Conservation (phyloP, 1,140 invertebrate genomes). For the Diabrotica virgifera region DNA sequence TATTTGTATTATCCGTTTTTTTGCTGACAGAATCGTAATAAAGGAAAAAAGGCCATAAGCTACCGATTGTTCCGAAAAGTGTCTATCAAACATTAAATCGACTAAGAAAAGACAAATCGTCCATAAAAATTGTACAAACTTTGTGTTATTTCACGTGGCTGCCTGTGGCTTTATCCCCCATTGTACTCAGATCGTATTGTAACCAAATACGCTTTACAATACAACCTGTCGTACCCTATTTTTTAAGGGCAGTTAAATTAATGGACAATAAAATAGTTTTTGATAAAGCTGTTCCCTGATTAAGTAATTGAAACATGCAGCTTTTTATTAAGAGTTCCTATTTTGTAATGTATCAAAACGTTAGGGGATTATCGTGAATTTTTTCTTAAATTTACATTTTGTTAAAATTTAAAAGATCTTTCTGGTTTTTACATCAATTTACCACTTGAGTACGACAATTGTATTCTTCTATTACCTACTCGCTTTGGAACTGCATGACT, state of each 20-base stretch:
- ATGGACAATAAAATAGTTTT: neutral
- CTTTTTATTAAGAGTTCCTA: too few species aligned
- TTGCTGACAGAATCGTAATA: neutral
- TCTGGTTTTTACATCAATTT: too few species aligned
- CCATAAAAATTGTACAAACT: neutral
- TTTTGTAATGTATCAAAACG: too few species aligned
- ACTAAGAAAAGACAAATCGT: neutral
- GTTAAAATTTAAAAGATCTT: too few species aligned
- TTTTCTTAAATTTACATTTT: too few species aligned
- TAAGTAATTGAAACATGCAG: too few species aligned
- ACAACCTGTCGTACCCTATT: neutral
- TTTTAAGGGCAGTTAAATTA: slow-evolving; percentile 3
- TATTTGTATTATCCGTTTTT: neutral
- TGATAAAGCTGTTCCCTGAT: too few species aligned
- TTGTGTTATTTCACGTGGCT: neutral
- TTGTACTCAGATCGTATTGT: neutral
- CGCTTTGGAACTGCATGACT: too few species aligned
- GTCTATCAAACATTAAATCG: neutral
- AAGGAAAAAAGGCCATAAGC: neutral
- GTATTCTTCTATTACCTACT: too few species aligned
- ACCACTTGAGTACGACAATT: too few species aligned
- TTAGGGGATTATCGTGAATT: too few species aligned
- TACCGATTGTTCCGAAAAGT: neutral
- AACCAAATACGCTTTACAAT: neutral
- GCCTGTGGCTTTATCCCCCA: neutral